phyloP scores from a whole-genome alignment of 2,797 vertebrate genomes.

The Salmo trutta region DNA sequence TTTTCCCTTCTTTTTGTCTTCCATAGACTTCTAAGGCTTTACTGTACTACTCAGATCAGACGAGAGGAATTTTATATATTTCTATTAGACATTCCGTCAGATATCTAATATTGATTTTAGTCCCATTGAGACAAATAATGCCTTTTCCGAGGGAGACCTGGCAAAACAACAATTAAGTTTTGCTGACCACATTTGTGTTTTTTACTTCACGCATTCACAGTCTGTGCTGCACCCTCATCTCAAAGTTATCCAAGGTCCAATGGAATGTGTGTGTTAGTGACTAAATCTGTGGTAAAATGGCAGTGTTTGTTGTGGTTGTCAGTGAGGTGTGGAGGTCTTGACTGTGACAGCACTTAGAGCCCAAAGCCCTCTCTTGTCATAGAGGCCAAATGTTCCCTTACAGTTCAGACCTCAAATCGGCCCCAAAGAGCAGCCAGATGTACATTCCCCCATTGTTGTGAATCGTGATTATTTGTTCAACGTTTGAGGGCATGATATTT shows the following conservation, averaged over 20 bases:
- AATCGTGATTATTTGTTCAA: constrained; percentile 26
- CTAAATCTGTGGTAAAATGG: not conserved
- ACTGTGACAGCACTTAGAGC: constrained; percentile 11
- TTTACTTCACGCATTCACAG: not conserved
- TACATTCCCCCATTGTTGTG: constrained; percentile 41
- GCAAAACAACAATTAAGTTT: not conserved
- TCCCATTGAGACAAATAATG: not conserved
- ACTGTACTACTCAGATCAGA: not conserved
- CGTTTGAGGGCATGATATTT: constrained; percentile 57
- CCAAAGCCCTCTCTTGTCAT: constrained; percentile 12
- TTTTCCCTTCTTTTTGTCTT: not conserved
- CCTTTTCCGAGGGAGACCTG: not conserved
- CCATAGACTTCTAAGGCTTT: not conserved
- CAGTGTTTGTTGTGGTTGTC: not conserved
- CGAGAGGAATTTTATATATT: not conserved
- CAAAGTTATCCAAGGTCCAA: not conserved
- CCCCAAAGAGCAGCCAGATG: constrained; percentile 41
- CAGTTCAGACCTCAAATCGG: constrained; percentile 19
- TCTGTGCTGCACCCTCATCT: not conserved
- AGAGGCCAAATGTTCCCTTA: constrained; percentile 31
- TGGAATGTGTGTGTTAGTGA: not conserved
- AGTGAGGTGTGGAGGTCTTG: not conserved
- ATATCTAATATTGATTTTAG: not conserved
- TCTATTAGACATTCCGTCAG: not conserved
- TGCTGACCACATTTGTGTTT: not conserved